Conservation (phyloP, 2,797 vertebrate species). For the Alca torda region DNA sequence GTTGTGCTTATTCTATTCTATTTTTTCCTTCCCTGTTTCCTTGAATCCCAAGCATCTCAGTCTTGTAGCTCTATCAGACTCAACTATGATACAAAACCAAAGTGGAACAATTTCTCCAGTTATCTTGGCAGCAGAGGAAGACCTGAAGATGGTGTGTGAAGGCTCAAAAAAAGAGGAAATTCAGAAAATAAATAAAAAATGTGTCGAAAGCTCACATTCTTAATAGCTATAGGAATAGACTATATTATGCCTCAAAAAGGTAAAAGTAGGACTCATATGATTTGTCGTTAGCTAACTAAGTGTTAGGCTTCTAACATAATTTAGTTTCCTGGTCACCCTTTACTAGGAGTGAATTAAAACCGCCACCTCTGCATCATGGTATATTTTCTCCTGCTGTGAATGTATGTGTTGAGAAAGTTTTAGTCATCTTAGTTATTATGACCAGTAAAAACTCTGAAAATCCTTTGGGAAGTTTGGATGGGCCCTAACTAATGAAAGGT, state of each 20-base stretch:
- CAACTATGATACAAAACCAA: not conserved
- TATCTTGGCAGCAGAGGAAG: not conserved
- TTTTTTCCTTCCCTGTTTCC: not conserved
- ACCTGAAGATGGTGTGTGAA: not conserved
- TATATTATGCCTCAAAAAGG: not conserved
- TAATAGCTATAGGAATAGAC: not conserved
- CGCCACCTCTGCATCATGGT: not conserved
- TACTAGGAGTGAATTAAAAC: not conserved
- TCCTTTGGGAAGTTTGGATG: not conserved
- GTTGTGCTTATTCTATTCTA: not conserved
- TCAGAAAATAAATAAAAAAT: not conserved
- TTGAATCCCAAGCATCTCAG: not conserved
- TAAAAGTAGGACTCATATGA: not conserved
- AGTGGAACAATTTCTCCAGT: not conserved
- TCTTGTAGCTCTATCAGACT: not conserved
- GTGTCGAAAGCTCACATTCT: not conserved
- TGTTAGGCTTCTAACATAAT: not conserved
- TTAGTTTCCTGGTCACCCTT: not conserved
- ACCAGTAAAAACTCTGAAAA: not conserved
- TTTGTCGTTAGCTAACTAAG: not conserved
- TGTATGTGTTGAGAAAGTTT: not conserved
- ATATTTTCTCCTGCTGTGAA: not conserved
- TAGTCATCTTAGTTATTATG: not conserved
- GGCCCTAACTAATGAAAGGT: not conserved
- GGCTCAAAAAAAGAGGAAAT: not conserved